These are phyloP conservation scores for Chiridota heheva DNA, from an alignment of 35 echinoderm and acorn worm species.

Conservation along the genomic window DNA sequence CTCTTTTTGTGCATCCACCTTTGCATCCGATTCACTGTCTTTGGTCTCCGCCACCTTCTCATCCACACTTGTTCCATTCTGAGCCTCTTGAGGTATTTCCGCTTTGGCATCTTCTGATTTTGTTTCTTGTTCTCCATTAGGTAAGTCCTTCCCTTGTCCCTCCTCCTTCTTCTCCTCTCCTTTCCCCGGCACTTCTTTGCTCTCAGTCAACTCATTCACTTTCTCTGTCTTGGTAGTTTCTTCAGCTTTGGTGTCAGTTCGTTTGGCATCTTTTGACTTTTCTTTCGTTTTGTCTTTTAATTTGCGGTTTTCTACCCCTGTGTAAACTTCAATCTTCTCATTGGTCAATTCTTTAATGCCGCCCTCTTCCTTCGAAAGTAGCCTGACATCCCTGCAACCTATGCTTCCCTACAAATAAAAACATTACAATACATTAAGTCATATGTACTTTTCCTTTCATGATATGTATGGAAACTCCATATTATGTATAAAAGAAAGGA, in stretches of 20 bases:
- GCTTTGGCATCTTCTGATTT: slow-evolving; percentile 3
- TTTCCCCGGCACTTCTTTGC: not conserved
- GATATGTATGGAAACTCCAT: no score
- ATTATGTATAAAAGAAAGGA: no score
- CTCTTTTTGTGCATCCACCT: no score
- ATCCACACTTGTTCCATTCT: not conserved
- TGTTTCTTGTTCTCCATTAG: not conserved
- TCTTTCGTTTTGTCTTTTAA: not conserved
- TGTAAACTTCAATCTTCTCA: slow-evolving; percentile 48
- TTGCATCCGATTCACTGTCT: not conserved
- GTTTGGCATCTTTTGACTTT: not conserved
- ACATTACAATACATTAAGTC: no score
- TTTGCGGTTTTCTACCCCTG: slow-evolving; percentile 22
- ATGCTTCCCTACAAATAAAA: slow-evolving; percentile 22
- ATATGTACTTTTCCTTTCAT: no score
- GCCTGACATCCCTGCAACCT: slow-evolving; percentile 32
- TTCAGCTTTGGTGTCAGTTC: slow-evolving; percentile 30
- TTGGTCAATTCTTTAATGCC: slow-evolving; percentile 47
- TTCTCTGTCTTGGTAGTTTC: not conserved
- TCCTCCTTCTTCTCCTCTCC: not conserved
- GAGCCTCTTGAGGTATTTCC: not conserved
- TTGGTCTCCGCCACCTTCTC: not conserved
- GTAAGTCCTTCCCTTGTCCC: not conserved
- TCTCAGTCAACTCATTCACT: not conserved
- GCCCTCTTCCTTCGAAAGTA: slow-evolving; percentile 42